A percentile compares a stretch with the other conserved stretches of the same genome.
Evolutionary conservation across 2,888 invertebrate species (phyloP).

Genomic region (Lochmaea crataegi): DNA sequence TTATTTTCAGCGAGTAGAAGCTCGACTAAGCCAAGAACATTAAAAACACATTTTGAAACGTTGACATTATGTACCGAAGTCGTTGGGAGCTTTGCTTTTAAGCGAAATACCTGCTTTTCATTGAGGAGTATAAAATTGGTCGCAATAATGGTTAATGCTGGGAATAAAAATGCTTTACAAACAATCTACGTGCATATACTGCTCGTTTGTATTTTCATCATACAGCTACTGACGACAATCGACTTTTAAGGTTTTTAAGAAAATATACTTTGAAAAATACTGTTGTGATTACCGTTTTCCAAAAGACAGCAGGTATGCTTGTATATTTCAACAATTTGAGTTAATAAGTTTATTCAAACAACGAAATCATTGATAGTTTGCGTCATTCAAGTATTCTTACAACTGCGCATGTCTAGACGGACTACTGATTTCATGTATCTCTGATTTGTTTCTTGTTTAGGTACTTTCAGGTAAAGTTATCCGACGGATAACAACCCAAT

Average conservation of each 20-base stretch:
- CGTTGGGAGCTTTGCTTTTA: constrained; percentile 12
- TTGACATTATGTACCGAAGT: constrained; percentile 13
- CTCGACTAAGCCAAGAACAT: constrained; percentile 14
- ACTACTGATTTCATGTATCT: too few relatives aligned
- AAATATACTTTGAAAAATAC: not conserved
- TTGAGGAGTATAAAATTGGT: constrained; percentile 6
- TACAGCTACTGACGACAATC: not conserved
- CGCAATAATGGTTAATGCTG: constrained; percentile 7
- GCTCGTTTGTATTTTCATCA: not conserved
- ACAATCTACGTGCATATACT: not conserved
- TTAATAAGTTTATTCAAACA: too few relatives aligned
- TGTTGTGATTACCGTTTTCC: too few relatives aligned
- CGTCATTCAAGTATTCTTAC: too few relatives aligned
- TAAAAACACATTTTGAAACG: constrained; percentile 17
- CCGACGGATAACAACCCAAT: too few relatives aligned
- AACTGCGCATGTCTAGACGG: too few relatives aligned
- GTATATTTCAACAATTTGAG: not conserved
- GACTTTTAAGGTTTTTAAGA: too few relatives aligned
- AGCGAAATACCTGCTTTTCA: constrained; percentile 16
- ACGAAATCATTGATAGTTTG: too few relatives aligned
- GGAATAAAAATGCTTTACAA: constrained; percentile 9
- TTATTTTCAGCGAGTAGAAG: constrained; percentile 10
- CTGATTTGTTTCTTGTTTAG: too few relatives aligned
- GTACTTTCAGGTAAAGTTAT: too few relatives aligned
- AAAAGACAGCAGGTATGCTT: not conserved